Conservation (phyloP, 2,797 vertebrate species). For the Botia kubotai region DNA sequence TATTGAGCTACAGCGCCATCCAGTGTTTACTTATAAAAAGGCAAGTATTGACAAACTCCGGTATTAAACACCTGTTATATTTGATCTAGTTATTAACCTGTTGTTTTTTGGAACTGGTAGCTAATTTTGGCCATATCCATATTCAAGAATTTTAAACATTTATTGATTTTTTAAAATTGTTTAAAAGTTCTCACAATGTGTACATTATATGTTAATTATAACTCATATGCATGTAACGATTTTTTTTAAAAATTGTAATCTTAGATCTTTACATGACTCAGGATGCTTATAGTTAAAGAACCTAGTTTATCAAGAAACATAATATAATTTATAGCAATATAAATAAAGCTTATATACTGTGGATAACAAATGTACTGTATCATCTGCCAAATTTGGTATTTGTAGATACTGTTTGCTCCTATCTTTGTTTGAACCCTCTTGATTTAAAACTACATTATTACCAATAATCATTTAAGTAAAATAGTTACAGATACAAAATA, state of each 20-base stretch:
- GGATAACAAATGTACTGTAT: neutral
- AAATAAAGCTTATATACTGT: neutral
- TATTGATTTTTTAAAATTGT: too few relatives aligned
- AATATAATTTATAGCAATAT: neutral
- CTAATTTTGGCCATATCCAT: too few relatives aligned
- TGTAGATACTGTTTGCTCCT: neutral
- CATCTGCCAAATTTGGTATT: too few relatives aligned
- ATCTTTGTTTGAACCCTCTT: too few relatives aligned
- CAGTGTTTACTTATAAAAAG: neutral
- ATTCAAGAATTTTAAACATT: too few relatives aligned
- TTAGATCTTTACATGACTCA: neutral
- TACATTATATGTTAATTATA: neutral
- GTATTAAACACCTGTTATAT: too few relatives aligned
- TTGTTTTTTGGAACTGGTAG: too few relatives aligned
- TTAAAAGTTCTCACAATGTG: too few relatives aligned
- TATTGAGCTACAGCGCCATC: constrained; percentile 32
- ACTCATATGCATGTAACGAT: neutral
- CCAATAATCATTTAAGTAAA: too few relatives aligned
- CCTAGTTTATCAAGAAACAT: neutral
- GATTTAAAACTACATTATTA: too few relatives aligned
- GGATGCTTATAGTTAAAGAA: neutral
- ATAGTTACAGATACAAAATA: neutral
- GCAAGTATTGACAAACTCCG: neutral
- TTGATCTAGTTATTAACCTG: too few relatives aligned
- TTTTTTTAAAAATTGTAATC: neutral